phyloP scores from a whole-genome alignment of 2,888 invertebrate species.

The Standfussiana lucernea region DNA sequence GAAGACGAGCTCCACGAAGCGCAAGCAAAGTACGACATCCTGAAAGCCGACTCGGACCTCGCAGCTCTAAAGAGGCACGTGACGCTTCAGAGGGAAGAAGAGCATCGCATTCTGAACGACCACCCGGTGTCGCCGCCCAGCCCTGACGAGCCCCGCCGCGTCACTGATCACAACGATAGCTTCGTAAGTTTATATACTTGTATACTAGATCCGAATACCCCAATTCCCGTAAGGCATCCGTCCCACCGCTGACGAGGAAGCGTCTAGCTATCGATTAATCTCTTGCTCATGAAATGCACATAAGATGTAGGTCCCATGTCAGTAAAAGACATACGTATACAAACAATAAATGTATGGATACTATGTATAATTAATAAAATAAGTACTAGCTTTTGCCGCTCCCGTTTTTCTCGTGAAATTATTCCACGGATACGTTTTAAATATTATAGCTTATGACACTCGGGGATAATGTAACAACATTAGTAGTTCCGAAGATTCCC shows the following conservation, averaged over 20 bases:
- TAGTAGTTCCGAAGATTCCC: no score
- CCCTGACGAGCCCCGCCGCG: conserved; percentile 54
- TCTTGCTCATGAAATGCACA: background rate
- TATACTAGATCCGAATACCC: background rate
- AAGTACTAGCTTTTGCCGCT: no score
- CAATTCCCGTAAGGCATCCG: background rate
- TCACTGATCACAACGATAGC: conserved; percentile 65
- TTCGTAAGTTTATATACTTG: conserved; percentile 72
- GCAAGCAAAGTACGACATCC: conserved; percentile 67
- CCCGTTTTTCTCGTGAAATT: no score
- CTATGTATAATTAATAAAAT: no score
- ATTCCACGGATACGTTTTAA: no score
- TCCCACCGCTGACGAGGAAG: background rate
- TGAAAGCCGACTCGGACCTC: conserved; percentile 72
- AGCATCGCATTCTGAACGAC: conserved; percentile 34
- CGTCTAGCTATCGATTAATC: background rate
- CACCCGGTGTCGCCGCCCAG: conserved; percentile 9
- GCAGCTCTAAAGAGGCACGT: conserved; percentile 48
- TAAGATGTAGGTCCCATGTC: background rate
- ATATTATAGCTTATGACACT: no score
- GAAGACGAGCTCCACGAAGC: conserved; percentile 68
- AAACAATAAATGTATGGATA: no score
- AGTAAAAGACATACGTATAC: background rate
- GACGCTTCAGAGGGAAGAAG: conserved; percentile 20
- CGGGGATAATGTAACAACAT: no score